Evolutionary conservation across 2,797 vertebrate genomes (phyloP).

Genomic region (Crypturellus tataupa): DNA sequence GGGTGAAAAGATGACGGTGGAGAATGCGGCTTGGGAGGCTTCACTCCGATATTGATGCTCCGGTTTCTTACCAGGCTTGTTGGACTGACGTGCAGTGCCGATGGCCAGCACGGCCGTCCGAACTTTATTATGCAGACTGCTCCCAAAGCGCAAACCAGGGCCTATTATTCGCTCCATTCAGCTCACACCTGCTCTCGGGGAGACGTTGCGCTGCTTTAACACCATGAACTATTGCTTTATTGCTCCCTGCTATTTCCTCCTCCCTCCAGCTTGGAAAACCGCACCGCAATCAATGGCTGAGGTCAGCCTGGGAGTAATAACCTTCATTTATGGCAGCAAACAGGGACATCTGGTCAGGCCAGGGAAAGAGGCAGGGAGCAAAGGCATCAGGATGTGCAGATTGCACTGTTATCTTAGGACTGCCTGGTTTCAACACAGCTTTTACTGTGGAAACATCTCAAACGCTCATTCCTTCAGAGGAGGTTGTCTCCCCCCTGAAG

Average conservation of each 20-base stretch:
- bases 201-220: constrained; percentile 58
- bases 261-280: constrained; percentile 73
- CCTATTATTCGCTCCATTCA: constrained; percentile 58
- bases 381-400: constrained; percentile 59
- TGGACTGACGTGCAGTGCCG: not conserved
- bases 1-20: not conserved
- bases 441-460: constrained; percentile 14
- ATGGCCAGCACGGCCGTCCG: not conserved
- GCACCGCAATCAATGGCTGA: constrained; percentile 74
- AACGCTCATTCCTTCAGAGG: not conserved
- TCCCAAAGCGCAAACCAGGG: constrained; percentile 31
- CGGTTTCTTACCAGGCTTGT: not conserved
- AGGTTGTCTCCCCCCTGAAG: not conserved
- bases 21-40: not conserved
- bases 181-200: constrained; percentile 74
- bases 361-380: constrained; percentile 47
- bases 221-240: constrained; percentile 71
- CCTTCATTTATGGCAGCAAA: constrained; percentile 69
- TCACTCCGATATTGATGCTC: not conserved
- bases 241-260: constrained; percentile 70
- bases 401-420: constrained; percentile 29
- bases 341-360: constrained; percentile 75
- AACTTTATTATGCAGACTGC: constrained; percentile 9
- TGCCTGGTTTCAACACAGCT: not conserved
- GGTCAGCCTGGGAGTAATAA: constrained; percentile 74